Percentiles rank a stretch among this genome's conserved stretches.
Evolutionary conservation across 2,797 vertebrate species (phyloP).

Genomic region (Pterois miles): DNA sequence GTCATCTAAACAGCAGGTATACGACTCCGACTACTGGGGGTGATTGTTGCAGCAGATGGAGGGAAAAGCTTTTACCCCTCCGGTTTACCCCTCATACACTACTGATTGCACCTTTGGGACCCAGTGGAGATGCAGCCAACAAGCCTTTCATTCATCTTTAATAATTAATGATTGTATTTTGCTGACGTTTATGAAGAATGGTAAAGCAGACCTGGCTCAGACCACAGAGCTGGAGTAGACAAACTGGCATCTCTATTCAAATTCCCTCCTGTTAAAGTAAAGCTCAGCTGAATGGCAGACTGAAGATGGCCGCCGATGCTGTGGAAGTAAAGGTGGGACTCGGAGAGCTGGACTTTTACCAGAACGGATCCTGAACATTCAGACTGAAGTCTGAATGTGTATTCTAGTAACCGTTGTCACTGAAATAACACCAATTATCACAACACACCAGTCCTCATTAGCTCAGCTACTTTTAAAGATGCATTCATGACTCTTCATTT

Average conservation of each 20-base stretch:
- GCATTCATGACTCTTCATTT: neutral
- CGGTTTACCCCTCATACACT: neutral
- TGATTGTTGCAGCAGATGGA: neutral
- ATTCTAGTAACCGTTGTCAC: no score
- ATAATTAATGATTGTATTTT: conserved; percentile 10
- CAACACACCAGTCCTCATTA: no score
- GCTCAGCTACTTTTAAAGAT: neutral
- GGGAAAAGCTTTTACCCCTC: neutral
- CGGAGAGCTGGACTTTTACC: neutral
- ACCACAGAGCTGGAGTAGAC: conserved; percentile 2
- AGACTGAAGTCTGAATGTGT: neutral
- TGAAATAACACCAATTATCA: neutral
- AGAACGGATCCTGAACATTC: neutral
- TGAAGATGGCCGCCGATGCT: neutral
- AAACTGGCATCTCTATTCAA: conserved; percentile 7
- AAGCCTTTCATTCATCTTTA: neutral
- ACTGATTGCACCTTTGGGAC: neutral
- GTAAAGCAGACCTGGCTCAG: neutral
- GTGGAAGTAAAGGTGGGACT: neutral
- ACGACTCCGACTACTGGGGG: neutral
- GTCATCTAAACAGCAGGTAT: neutral
- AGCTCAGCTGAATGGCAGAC: conserved; percentile 38
- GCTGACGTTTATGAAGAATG: conserved; percentile 2
- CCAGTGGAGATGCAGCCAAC: neutral
- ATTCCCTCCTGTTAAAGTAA: conserved; percentile 31